Evolutionary conservation across 2,797 vertebrate species (phyloP).

Genomic region (Lepilemur ruficaudatus): DNA sequence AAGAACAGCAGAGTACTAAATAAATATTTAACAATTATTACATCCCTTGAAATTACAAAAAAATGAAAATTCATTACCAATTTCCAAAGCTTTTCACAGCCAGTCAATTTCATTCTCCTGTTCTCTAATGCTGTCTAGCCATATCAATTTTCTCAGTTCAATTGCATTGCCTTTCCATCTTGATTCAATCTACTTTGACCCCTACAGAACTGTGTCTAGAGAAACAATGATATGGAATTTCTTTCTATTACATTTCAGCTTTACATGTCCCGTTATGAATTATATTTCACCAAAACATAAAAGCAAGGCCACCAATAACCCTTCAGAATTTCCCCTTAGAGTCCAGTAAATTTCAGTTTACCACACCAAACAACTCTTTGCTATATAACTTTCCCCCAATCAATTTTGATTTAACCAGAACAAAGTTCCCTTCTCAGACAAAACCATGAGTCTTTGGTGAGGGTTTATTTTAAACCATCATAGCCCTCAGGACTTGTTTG

Average conservation of each 20-base stretch:
- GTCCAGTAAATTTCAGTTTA: not conserved
- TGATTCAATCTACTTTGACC: conserved; percentile 42
- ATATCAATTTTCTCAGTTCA: conserved; percentile 40
- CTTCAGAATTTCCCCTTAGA: not conserved
- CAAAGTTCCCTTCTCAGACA: not conserved
- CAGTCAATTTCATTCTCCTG: not conserved
- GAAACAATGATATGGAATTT: conserved; percentile 28
- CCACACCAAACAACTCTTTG: not conserved
- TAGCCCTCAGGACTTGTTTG: not conserved
- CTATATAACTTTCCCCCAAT: not conserved
- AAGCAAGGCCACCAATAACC: not conserved
- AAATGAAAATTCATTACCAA: not conserved
- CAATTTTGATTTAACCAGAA: conserved; percentile 8
- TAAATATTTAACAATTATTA: conserved; percentile 15
- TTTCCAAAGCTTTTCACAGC: not conserved
- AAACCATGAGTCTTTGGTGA: not conserved
- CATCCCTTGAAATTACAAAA: not conserved
- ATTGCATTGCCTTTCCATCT: not conserved
- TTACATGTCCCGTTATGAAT: not conserved
- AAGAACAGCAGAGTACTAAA: not conserved
- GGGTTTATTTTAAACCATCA: not conserved
- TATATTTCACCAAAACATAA: not conserved
- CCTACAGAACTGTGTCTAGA: not conserved
- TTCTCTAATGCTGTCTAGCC: not conserved
- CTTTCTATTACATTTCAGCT: conserved; percentile 35